phyloP scores from a whole-genome alignment of 2,888 invertebrate genomes.

The Argyresthia goedartella region DNA sequence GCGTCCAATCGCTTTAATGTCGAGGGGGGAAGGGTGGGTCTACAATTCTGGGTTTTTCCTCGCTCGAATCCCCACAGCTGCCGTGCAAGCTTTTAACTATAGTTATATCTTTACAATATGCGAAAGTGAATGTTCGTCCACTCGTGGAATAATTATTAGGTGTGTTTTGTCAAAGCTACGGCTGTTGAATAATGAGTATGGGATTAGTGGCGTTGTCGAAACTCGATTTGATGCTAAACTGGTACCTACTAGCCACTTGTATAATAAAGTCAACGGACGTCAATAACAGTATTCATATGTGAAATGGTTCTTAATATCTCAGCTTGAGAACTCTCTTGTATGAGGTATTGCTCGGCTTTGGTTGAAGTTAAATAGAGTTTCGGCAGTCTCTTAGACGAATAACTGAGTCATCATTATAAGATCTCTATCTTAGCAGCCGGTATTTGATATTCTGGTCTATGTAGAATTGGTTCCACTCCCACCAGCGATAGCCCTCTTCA shows the following conservation, averaged over 20 bases:
- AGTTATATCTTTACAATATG: constrained; percentile 14
- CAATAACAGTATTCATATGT: no score
- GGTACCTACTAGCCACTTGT: neutral
- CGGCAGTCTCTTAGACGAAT: no score
- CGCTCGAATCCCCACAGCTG: constrained; percentile 2
- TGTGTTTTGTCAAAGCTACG: constrained; percentile 5
- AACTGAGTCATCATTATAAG: no score
- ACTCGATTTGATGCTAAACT: neutral
- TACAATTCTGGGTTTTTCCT: neutral
- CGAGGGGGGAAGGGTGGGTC: neutral
- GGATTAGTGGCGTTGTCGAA: neutral
- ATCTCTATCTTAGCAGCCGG: no score
- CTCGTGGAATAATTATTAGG: constrained; percentile 15
- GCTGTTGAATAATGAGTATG: constrained; percentile 1
- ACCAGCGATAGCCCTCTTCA: no score
- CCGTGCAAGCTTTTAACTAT: constrained; percentile 1
- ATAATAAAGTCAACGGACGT: no score
- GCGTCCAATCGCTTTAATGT: neutral
- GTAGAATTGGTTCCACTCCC: no score
- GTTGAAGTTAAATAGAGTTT: no score
- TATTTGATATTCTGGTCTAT: no score
- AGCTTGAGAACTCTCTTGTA: no score
- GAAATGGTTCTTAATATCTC: no score
- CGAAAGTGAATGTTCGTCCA: constrained; percentile 18
- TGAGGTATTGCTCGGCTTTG: no score